Evolutionary conservation across 2,888 invertebrate species (phyloP), one percentile per base, ranked within the genome.

Genomic region (Melanostoma scalare): DNA sequence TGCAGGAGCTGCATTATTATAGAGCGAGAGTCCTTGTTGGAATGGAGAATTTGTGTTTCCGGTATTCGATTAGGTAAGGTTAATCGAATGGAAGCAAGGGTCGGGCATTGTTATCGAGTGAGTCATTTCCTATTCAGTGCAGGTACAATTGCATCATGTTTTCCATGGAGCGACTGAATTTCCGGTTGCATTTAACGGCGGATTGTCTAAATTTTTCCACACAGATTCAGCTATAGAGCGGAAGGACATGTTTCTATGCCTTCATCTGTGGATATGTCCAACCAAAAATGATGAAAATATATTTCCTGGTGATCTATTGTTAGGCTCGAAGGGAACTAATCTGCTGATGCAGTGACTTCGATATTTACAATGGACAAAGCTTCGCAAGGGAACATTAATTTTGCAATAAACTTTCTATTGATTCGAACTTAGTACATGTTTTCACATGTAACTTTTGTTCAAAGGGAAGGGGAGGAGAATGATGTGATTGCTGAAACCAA

Each of bases 121-220:
- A 74, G 44, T 61, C 75, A 71, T 80, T 71, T 80, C 75, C 80
- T 71, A 71, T 80, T 75, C 69, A 71, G 40, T 60, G 42, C 8
- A 9, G 10, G 53, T 53, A 33, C 35, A 36, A 58, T 61, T 44
- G 46, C 31, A 73, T 67, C 31, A 40, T 69, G 48, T 74, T 63
- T 55, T 35, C 61, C 50, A 31, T 30, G 42, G 20, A 65, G 69
- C 58, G 9, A 74, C 58, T 65, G 58, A 46, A 42, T 71, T 56
- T 80, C 80, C 80, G 69, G 80, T 75, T 71, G 42, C 50, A 65
- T 80, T 80, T 65, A 75, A 53, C 52, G 50, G 20, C 20, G 46
- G 69, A 40, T 58, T 63, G 55, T 61, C 42, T 56, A 48, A 44
- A 44, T 63, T 63, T 79, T 69, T 44, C 33, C 9, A 20, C 40